Evolutionary conservation across 37 sponge, comb jelly and placozoan species (phyloP).

Genomic region (Mnemiopsis leidyi): DNA sequence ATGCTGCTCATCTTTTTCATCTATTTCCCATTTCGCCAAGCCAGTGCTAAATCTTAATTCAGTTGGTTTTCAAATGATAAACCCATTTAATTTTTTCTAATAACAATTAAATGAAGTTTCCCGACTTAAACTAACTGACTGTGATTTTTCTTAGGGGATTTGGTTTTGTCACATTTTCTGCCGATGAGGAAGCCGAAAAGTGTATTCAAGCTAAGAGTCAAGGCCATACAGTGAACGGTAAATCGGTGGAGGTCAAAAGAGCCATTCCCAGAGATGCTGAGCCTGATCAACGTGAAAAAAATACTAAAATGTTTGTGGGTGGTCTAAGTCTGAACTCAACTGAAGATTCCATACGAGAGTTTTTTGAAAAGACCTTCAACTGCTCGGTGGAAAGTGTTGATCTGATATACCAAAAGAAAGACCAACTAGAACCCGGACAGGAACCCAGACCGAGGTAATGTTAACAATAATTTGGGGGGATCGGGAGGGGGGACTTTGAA

Average conservation of each 20-base stretch:
- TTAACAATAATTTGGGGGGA: no score
- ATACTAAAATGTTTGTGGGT: constrained; percentile 61
- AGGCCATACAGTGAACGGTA: constrained; percentile 12
- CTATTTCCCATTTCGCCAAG: no score
- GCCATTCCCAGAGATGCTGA: constrained; percentile 63
- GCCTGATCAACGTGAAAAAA: constrained; percentile 48
- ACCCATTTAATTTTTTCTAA: no score
- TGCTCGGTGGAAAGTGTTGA: constrained; percentile 41
- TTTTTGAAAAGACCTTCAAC: not conserved
- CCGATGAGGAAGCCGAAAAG: not conserved
- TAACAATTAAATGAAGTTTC: no score
- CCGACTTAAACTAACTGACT: no score
- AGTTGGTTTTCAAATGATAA: no score
- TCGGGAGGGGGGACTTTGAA: no score
- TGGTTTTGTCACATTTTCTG: constrained; percentile 38
- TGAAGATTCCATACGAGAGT: constrained; percentile 14
- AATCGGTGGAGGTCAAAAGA: constrained; percentile 34
- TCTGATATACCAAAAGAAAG: constrained; percentile 60
- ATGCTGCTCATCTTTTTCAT: not conserved
- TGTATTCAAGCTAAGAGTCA: not conserved
- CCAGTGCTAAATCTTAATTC: no score
- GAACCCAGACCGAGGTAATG: constrained; percentile 50
- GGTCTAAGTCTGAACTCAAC: constrained; percentile 26
- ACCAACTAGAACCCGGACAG: constrained; percentile 24
- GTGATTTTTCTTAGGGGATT: no score